phyloP scores from a whole-genome alignment of 2,113 vertebrate genomes.

The Enhydra lutris region DNA sequence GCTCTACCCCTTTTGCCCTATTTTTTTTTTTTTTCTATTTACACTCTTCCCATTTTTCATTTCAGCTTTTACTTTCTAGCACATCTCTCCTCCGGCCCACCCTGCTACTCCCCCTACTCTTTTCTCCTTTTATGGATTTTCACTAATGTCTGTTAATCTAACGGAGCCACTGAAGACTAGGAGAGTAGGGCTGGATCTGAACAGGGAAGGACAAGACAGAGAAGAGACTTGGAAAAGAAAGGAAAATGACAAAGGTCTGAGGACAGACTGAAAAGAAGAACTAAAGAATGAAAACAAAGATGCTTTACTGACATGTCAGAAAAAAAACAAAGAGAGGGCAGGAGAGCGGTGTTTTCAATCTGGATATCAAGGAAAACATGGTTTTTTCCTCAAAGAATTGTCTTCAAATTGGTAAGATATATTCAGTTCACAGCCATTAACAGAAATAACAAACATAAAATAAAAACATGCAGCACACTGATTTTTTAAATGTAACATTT shows the following conservation, averaged over 20 bases:
- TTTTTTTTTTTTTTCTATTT: background rate
- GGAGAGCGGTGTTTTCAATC: background rate
- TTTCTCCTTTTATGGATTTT: slow-evolving; percentile 18
- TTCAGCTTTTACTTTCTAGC: background rate
- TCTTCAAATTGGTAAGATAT: background rate
- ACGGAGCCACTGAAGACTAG: background rate
- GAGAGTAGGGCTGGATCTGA: background rate
- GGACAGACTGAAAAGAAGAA: background rate
- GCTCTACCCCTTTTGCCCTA: background rate
- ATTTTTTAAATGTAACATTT: background rate
- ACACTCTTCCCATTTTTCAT: background rate
- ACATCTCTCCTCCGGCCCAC: background rate
- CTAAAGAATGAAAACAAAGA: background rate
- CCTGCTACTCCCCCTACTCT: background rate
- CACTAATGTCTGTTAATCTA: background rate
- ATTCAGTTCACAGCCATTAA: background rate
- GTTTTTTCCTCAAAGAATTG: background rate
- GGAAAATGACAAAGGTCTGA: background rate
- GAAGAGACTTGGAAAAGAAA: background rate
- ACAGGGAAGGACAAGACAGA: background rate
- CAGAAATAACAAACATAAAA: background rate
- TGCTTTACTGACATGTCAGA: background rate
- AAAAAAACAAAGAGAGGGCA: background rate
- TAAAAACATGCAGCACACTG: background rate
- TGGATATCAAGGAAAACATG: background rate